These are phyloP conservation scores for Tiliacea aurago DNA, from an alignment of 2,888 invertebrate species.

Conservation along the genomic window DNA sequence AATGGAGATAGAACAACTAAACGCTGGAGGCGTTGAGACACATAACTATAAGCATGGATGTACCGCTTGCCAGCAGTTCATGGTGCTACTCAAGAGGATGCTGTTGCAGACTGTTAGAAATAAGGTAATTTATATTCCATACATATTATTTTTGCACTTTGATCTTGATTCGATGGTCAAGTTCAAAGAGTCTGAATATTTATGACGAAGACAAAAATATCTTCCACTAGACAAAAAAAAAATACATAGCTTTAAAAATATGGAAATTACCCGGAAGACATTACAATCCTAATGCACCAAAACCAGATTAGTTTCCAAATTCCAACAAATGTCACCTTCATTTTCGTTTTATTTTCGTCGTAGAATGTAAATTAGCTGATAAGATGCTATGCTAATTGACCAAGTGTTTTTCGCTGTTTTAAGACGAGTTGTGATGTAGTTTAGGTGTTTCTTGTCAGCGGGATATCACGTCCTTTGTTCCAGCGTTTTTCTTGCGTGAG, in stretches of 20 bases:
- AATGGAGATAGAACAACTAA: conserved; percentile 84
- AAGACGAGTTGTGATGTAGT: too few species aligned
- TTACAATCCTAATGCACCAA: not conserved
- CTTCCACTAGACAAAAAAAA: not conserved
- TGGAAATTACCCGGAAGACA: not conserved
- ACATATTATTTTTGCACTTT: not conserved
- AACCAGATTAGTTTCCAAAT: not conserved
- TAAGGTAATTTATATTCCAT: conserved; percentile 83
- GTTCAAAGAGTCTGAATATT: not conserved
- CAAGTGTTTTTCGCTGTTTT: not conserved
- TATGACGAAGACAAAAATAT: not conserved
- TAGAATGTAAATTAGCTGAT: not conserved
- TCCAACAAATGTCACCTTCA: not conserved
- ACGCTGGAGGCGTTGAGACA: conserved; percentile 84
- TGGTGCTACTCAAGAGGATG: conserved; percentile 92
- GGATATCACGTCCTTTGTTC: too few species aligned
- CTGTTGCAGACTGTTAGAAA: conserved; percentile 94
- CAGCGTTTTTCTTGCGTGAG: too few species aligned
- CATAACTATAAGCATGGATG: conserved; percentile 90
- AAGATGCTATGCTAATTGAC: not conserved
- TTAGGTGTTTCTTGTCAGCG: too few species aligned
- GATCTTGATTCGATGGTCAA: not conserved
- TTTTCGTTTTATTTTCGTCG: not conserved
- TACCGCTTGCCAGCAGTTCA: conserved; percentile 92
- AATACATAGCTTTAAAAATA: not conserved